Conservation (phyloP, 2,888 invertebrate genomes). For the Coelinius sp. region DNA sequence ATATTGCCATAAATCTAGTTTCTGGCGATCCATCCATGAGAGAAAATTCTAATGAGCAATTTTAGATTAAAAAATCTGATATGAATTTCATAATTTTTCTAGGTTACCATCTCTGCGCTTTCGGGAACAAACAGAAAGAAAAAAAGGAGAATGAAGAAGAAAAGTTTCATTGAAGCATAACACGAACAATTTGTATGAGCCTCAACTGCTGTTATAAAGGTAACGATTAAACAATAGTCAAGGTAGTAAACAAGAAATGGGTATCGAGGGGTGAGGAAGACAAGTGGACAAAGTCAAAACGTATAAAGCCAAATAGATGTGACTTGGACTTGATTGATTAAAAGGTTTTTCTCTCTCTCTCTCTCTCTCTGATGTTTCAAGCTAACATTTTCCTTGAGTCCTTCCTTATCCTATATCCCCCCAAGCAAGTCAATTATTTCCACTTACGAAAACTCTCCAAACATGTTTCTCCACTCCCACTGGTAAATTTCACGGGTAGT, state of each 20-base stretch:
- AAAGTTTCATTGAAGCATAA: background rate
- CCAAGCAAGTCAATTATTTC: no score
- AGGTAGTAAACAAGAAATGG: background rate
- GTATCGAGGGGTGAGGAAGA: background rate
- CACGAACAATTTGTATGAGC: background rate
- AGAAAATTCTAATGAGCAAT: background rate
- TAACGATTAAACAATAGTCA: background rate
- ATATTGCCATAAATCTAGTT: background rate
- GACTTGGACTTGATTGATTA: background rate
- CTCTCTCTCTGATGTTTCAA: background rate
- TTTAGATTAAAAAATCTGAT: background rate
- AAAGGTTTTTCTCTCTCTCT: background rate
- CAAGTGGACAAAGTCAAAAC: background rate
- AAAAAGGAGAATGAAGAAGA: background rate
- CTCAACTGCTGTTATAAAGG: background rate
- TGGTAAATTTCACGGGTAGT: no score
- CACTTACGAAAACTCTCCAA: no score
- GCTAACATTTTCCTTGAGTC: background rate
- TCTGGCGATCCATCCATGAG: background rate
- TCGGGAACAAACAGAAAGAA: background rate
- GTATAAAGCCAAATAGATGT: background rate
- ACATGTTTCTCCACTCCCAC: no score
- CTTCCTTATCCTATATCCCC: background rate
- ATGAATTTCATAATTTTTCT: background rate
- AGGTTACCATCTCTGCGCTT: no score